Conservation (phyloP, 2,797 vertebrate genomes). For the Antrozous pallidus region DNA sequence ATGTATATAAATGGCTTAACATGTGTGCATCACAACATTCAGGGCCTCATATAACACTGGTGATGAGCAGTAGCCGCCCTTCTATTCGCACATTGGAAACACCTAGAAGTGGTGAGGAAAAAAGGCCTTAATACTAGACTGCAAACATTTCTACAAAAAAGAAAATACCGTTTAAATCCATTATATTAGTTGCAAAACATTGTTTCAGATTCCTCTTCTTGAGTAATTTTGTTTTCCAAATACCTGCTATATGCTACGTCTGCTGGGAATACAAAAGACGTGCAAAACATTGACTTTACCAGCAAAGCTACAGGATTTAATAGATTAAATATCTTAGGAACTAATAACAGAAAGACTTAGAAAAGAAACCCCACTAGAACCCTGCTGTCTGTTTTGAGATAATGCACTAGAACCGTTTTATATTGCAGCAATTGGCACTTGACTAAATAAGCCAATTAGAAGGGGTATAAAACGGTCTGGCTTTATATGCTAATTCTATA, state of each 20-base stretch:
- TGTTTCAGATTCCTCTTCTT: slow-evolving; percentile 14
- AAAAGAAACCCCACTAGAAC: slow-evolving; percentile 43
- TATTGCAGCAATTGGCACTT: slow-evolving; percentile 37
- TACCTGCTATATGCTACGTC: not conserved
- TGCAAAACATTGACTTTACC: slow-evolving; percentile 41
- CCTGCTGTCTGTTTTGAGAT: slow-evolving; percentile 25
- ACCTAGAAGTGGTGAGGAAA: not conserved
- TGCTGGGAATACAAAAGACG: slow-evolving; percentile 34
- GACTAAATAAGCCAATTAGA: slow-evolving; percentile 47
- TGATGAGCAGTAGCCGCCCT: slow-evolving; percentile 19
- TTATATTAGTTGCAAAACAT: slow-evolving; percentile 34
- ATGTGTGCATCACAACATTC: not conserved
- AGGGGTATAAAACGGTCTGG: slow-evolving; percentile 36
- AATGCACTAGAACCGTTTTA: slow-evolving; percentile 46
- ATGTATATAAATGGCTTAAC: not conserved
- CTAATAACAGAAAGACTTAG: slow-evolving; percentile 8
- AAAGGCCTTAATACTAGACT: slow-evolving; percentile 35
- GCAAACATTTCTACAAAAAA: slow-evolving; percentile 25
- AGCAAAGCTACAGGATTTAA: slow-evolving; percentile 22
- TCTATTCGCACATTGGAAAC: not conserved
- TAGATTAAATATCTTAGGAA: not conserved
- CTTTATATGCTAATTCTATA: slow-evolving; percentile 47
- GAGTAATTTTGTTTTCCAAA: slow-evolving; percentile 52
- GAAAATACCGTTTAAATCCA: slow-evolving; percentile 41
- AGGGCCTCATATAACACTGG: not conserved